Base-by-base conservation (phyloP, 2,113 vertebrate species). In the Hemichromis elongatus region DNA sequence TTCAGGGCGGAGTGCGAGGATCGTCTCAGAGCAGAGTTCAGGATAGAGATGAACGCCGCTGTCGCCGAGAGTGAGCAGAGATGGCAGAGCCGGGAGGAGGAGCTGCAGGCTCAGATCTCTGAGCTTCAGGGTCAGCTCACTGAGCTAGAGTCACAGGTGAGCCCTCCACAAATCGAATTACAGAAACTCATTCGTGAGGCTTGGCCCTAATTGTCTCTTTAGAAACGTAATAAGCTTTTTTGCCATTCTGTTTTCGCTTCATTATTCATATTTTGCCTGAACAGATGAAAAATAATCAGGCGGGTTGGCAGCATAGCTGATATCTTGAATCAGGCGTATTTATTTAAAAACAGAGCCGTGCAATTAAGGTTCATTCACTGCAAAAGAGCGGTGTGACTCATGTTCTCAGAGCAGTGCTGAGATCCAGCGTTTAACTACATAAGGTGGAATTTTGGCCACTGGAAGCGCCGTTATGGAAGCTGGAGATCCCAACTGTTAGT, bases 1-100 rank as follows among this genome's bases (percentile, higher is more conserved):
- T 91, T 13, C 90, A 96, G 96, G 92, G 89, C 90, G 45, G 96
- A 96, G 92, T 96, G 95, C 47, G 96, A 97, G 85, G 96, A 92
- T 83, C 92, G 94, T 86, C 92, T 96, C 26, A 88, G 95, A 77
- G 90, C 91, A n/a, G 93, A 93, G 80, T 89, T 94, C 81, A 93
- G 93, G 88, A 96, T 96, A 88, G 96, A 97, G 90, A 96, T 96
- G 92, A 93, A 93, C 0, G 93, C 93, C 0, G 95, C 96, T 3
- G 90, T 88, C 5, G 93, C 94, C 16, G 81, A 89, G 86, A 95
- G 95, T 4, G 96, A 96, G 61, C 95, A 97, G 61, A 94, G 95
- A 19, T 96, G 96, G 95, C 95, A 95, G 81, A 95, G 61, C 79
- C 94, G 94, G 85, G 96, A 96, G 77, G 90, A 94, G 88, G 95